Base-by-base conservation (phyloP, 2,888 invertebrate genomes). In the Chrysotoxum bicinctum region DNA sequence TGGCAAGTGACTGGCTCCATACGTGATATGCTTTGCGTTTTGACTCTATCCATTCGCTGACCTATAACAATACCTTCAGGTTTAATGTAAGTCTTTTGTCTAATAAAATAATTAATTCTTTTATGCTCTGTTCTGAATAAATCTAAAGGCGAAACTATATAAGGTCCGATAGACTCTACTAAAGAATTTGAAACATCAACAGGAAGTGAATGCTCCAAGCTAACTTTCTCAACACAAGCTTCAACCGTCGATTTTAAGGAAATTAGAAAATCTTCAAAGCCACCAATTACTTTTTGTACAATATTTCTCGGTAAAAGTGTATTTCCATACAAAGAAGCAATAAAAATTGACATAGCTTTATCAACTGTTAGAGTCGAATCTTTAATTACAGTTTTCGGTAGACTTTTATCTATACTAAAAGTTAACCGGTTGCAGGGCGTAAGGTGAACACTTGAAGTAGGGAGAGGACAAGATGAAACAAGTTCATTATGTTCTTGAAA, bases 71-170 rank as follows among this genome's bases (percentile, higher is more conserved):
- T n/a, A n/a, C n/a, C n/a, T n/a, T n/a, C n/a, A n/a, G n/a, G n/a
- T n/a, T n/a, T n/a, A n/a, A n/a, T n/a, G n/a, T n/a, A n/a, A 26
- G 3, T 8, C 32, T 32, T 32, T 32, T 32, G 32, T 32, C 1
- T 32, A 32, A 32, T 32, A 54, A 54, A 54, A 54, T 54, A 54
- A 54, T 54, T 54, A 9, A 54, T 54, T 54, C 54, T 32, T 54
- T 32, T 54, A 26, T 54, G 54, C 32, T 54, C 54, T 7, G 32
- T 54, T 54, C 32, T 54, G 30, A 54, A 32, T 5, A 32, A 54
- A 10, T 32, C 14, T 30, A 54, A 32, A 10, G 16, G 54, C 16
- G 16, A 54, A 32, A 32, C 32, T 0, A 54, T 32, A 4, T 32
- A n/a, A 54, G 9, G 30, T 3, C 32, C 2, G 3, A 54, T 54